Base-by-base conservation (phyloP, 2,888 invertebrate species). In the Pterostichus niger region DNA sequence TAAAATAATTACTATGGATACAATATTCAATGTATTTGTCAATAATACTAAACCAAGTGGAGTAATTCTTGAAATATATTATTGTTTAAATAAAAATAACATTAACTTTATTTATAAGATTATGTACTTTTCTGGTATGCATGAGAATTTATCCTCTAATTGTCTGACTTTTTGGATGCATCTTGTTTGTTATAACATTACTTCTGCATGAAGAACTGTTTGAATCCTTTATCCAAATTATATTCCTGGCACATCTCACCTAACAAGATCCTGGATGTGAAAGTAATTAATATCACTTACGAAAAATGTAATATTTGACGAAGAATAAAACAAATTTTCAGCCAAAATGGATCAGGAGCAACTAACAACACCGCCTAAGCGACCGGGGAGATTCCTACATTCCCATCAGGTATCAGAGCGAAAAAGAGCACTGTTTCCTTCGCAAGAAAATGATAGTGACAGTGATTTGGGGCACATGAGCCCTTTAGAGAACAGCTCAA, bases 401-500 rank as follows among this genome's bases (percentile, higher is more conserved):
- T 93, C 94, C 0, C 92, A 93, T 1, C 92, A 92, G 86, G 90
- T 93, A 88, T 91, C 92, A 0, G 93, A 93, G 85, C 91, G 94
- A 35, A 93, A 94, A 86, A 92, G 94, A 85, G 92, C 93, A 85
- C 90, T 94, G 85, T 94, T 95, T 86, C 92, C 92, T 24, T 85
- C 87, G 3, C 86, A 85, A 31, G 87, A 87, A 10, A 84, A 85
- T 85, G 91, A 91, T 86, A 90, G 89, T 78, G 92, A 92, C 84
- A 91, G 91, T 68, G 93, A 92, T 86, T 88, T 93, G 84, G 93
- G 93, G 78, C 92, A 92, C 87, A 93, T 93, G 87, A 91, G 91
- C 85, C 91, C 92, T 15, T 86, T 93, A 82, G 91, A 77, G 13
- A 31, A 52, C 11, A 91, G 91, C 85, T 91, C 91, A 78, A 89